Evolutionary conservation across 2,113 vertebrate genomes (phyloP).

Genomic region (Melanerpes aurifrons): DNA sequence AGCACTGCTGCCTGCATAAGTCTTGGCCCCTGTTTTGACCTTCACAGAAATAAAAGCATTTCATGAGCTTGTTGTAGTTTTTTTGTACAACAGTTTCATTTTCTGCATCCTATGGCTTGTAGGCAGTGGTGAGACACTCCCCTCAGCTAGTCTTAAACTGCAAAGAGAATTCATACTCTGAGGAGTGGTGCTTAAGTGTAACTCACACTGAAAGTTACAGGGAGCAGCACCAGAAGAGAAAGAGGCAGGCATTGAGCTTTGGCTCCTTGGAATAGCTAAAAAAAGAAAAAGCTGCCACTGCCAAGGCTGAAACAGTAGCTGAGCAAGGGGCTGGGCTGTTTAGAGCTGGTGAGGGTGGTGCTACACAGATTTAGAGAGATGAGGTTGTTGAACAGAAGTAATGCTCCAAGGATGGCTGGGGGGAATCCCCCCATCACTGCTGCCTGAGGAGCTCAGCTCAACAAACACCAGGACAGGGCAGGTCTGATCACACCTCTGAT

Average conservation of each 20-base stretch:
- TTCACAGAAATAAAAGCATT: conserved; percentile 25
- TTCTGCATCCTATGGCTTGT: not conserved
- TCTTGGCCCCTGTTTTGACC: not conserved
- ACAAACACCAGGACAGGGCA: too few relatives aligned
- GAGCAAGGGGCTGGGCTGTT: not conserved
- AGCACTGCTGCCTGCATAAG: not conserved
- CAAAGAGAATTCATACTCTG: not conserved
- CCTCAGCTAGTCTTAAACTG: not conserved
- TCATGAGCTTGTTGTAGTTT: not conserved
- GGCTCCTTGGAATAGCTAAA: not conserved
- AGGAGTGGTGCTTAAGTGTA: not conserved
- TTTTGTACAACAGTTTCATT: not conserved
- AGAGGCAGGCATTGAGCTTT: not conserved
- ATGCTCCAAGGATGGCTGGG: accelerated
- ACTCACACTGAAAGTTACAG: not conserved
- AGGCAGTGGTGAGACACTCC: not conserved
- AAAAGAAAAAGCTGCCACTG: not conserved
- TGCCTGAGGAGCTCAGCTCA: not conserved
- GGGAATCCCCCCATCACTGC: not conserved
- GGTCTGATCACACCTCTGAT: too few relatives aligned
- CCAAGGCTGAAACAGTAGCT: not conserved
- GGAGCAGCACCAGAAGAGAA: not conserved
- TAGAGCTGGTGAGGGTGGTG: not conserved
- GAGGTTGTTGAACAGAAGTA: not conserved
- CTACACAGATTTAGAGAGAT: not conserved